Evolutionary conservation across 2,888 invertebrate genomes (phyloP).

Genomic region (Mantis religiosa): DNA sequence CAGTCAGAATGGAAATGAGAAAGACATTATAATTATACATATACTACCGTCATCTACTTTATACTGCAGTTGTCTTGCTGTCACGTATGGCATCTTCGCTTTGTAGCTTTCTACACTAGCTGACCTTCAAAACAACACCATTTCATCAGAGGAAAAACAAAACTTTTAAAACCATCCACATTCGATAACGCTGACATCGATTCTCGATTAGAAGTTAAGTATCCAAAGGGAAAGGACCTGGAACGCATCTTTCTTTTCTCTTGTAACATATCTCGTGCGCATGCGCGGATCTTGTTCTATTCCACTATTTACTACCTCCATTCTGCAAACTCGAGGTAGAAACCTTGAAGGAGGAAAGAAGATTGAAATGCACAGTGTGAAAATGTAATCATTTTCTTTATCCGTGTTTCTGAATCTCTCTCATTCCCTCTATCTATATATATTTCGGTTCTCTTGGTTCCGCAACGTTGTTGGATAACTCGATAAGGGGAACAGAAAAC

Average conservation of each 20-base stretch:
- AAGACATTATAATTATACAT: no score
- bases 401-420: background rate
- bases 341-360: background rate
- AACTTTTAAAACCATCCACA: background rate
- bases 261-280: background rate
- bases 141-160: background rate
- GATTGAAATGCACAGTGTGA: conserved; percentile 14
- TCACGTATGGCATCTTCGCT: background rate
- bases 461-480: background rate
- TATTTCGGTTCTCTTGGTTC: background rate
- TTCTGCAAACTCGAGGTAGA: background rate
- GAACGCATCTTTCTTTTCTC: conserved; percentile 8
- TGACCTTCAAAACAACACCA: background rate
- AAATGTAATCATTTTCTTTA: conserved; percentile 2
- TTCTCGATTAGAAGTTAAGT: conserved; percentile 26
- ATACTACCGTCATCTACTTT: no score
- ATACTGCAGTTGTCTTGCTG: no score
- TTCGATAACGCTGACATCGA: conserved; percentile 24
- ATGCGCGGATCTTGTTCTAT: background rate
- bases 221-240: conserved; percentile 8
- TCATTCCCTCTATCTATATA: background rate
- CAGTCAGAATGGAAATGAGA: no score
- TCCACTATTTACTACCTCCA: no score
- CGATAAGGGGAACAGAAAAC: background rate
- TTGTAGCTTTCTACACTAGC: background rate